Evolutionary conservation across 2,797 vertebrate species (phyloP).

Genomic region (Rhincodon typus): DNA sequence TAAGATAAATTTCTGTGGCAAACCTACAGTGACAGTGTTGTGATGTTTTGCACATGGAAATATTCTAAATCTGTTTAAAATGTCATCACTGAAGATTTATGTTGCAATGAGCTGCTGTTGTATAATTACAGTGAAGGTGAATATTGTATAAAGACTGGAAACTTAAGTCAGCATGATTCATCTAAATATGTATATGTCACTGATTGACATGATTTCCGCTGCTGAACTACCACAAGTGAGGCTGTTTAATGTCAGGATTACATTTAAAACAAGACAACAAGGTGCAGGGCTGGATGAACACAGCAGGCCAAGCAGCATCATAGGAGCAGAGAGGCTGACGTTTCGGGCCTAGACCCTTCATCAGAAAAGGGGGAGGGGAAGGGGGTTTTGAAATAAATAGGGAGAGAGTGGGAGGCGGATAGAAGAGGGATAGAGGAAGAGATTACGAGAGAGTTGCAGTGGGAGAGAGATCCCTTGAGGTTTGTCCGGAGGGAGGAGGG

Average conservation of each 20-base stretch:
- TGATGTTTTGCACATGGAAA: neutral
- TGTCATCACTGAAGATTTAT: neutral
- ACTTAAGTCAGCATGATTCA: neutral
- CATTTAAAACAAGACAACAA: neutral
- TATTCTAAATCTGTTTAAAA: slow-evolving; percentile 10
- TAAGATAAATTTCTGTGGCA: neutral
- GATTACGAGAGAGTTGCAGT: no score
- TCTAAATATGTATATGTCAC: neutral
- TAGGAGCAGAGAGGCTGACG: no score
- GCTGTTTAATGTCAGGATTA: neutral
- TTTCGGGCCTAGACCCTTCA: no score
- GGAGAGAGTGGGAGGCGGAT: no score
- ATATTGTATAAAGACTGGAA: neutral
- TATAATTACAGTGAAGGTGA: neutral
- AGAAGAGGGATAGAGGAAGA: no score
- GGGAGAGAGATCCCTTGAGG: no score
- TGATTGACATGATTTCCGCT: neutral
- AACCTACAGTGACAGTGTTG: neutral
- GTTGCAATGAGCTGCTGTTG: neutral
- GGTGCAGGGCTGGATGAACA: no score
- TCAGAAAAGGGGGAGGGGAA: no score
- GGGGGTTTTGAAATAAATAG: no score
- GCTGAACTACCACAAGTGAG: neutral
- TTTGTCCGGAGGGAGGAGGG: no score
- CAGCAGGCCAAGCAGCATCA: no score